A percentile compares a stretch with the other conserved stretches of the same genome.
Evolutionary conservation across 2,888 invertebrate genomes (phyloP).

Genomic region (Chrysolina haemoptera): DNA sequence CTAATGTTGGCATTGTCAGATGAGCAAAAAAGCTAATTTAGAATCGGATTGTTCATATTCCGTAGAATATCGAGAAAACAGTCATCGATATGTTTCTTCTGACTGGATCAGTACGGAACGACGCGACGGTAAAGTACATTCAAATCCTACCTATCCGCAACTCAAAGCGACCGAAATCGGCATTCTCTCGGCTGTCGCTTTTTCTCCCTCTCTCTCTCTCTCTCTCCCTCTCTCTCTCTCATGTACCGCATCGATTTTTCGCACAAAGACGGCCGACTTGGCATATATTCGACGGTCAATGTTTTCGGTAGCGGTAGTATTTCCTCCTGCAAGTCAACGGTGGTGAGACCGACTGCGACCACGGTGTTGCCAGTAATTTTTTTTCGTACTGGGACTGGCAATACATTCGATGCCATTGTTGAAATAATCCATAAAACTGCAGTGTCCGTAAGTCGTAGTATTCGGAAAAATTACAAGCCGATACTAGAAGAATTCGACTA

Average conservation of each 20-base stretch:
- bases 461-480: too few species aligned
- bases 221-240: not conserved
- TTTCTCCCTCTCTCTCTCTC: not conserved
- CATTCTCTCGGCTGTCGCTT: not conserved
- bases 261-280: not conserved
- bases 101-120: not conserved
- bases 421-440: too few species aligned
- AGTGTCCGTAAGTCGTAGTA: too few species aligned
- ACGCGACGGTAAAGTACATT: not conserved
- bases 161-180: not conserved
- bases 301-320: conserved; percentile 11
- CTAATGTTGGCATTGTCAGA: too few species aligned
- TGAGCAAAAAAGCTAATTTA: too few species aligned
- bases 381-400: too few species aligned
- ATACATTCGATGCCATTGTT: too few species aligned
- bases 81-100: too few species aligned
- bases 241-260: conserved; percentile 7
- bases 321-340: not conserved
- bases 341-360: not conserved
- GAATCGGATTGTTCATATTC: too few species aligned
- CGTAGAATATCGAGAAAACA: too few species aligned
- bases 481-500: too few species aligned
- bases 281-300: not conserved
- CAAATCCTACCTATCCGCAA: not conserved
- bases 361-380: too few species aligned